These are phyloP conservation scores for Sphaerophoria taeniata DNA, from an alignment of 2,888 invertebrate genomes.

Conservation along the genomic window DNA sequence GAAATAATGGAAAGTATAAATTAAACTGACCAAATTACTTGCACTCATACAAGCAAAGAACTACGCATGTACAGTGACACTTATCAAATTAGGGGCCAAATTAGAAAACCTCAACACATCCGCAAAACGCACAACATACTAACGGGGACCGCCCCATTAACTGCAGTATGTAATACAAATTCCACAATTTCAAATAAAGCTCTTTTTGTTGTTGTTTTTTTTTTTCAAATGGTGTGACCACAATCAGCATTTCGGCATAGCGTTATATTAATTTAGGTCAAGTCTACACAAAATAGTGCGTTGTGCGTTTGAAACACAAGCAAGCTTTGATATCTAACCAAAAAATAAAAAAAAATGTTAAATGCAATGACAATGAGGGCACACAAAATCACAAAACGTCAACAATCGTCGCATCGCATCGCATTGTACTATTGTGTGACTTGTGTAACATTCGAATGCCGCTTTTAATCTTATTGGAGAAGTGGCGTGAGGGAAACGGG, in stretches of 20 bases:
- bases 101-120: constrained; percentile 5
- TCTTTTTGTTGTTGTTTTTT: constrained; percentile 11
- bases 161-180: neutral
- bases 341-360: neutral
- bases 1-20: no score
- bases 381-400: constrained; percentile 30
- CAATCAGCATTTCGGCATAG: constrained; percentile 24
- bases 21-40: no score
- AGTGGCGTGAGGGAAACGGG: neutral
- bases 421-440: constrained; percentile 19
- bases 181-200: constrained; percentile 12
- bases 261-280: constrained; percentile 46
- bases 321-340: constrained; percentile 41
- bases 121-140: constrained; percentile 31
- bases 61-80: no score
- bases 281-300: constrained; percentile 52
- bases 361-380: constrained; percentile 52
- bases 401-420: neutral
- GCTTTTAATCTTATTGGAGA: neutral
- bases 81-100: no score
- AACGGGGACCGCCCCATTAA: neutral
- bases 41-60: no score
- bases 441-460: constrained; percentile 52
- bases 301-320: constrained; percentile 55
- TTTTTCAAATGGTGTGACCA: constrained; percentile 14